Base-by-base conservation (phyloP, 2,113 vertebrate species). In the Hydrochoerus hydrochaeris region DNA sequence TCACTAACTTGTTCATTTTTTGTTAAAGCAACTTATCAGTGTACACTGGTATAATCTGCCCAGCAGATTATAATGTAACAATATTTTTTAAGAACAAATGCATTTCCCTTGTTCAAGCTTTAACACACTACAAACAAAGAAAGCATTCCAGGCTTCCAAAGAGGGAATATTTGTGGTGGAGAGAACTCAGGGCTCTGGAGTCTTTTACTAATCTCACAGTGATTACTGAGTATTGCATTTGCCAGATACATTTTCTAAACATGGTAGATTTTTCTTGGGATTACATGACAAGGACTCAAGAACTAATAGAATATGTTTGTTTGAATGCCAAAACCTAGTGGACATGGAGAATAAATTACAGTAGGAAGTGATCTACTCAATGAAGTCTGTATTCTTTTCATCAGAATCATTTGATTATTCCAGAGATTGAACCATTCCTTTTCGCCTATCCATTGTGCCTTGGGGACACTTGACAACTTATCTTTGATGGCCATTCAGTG, bases 331-430 rank as follows among this genome's bases (percentile, higher is more conserved):
- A 84, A 85, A 94, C 10, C 78, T 90, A 63, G 2, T 75, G 24
- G 20, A 32, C 1, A 6, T 38, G 3, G 16, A 62, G 13, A 57
- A 49, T 10, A 54, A 90, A 60, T 87, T 19, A 52, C 8, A 44
- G 19, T 19, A 82, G 10, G 7, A 84, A 90, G 11, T 73, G 5
- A 81, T 20, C 28, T 26, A 77, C 28, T 73, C 26, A 12, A 77
- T 63, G n/a, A 71, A 85, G 7, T 95, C 73, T 85, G 32, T 62
- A 67, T 90, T 85, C 19, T n/a, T 92, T 41, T 52, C 5, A 10
- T 93, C 85, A 52, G 62, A 80, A 30, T 14, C n/a, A 60, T 30
- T 84, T 90, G 35, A 28, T 62, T 96, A 13, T 90, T 92, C 17
- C 41, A 71, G 91, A 77, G 9, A 63, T 69, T 41, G 26, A 87